Conservation (phyloP, 2,797 vertebrate genomes). For the Petrocephalus sullivani region DNA sequence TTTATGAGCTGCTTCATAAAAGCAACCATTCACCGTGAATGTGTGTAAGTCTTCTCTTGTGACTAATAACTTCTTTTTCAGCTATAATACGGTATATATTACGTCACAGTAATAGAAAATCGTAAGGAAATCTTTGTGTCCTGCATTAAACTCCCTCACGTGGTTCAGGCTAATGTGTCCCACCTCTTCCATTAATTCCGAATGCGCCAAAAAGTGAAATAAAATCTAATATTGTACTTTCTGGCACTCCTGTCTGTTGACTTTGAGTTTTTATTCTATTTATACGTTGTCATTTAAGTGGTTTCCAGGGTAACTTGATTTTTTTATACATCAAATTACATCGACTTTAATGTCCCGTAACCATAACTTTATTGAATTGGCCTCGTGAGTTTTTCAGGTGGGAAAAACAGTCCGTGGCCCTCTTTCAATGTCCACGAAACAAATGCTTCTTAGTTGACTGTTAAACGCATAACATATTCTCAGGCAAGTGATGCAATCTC, state of each 20-base stretch:
- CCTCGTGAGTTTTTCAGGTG: neutral
- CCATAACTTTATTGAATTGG: conserved; percentile 33
- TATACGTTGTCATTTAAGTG: conserved; percentile 48
- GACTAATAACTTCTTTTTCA: conserved; percentile 50
- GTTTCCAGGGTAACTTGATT: conserved; percentile 61
- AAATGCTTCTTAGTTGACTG: conserved; percentile 11
- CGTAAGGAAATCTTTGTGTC: conserved; percentile 50
- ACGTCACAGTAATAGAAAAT: conserved; percentile 41
- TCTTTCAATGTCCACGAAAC: conserved; percentile 14
- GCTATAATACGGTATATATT: conserved; percentile 56
- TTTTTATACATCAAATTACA: conserved; percentile 38
- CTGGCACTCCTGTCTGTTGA: conserved; percentile 57
- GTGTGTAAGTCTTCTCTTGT: conserved; percentile 58
- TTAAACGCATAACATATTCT: neutral
- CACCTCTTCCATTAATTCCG: conserved; percentile 56
- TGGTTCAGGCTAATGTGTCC: conserved; percentile 54
- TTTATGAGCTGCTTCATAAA: conserved; percentile 64
- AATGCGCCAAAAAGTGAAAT: conserved; percentile 41
- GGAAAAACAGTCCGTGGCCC: conserved; percentile 2
- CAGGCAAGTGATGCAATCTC: neutral
- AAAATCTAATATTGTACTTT: conserved; percentile 52
- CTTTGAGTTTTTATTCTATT: conserved; percentile 54
- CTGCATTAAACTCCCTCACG: conserved; percentile 49
- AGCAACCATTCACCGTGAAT: conserved; percentile 58
- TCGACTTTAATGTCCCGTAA: conserved; percentile 27